phyloP scores from a whole-genome alignment of 1,140 invertebrate genomes.

The Drosophila serrata region DNA sequence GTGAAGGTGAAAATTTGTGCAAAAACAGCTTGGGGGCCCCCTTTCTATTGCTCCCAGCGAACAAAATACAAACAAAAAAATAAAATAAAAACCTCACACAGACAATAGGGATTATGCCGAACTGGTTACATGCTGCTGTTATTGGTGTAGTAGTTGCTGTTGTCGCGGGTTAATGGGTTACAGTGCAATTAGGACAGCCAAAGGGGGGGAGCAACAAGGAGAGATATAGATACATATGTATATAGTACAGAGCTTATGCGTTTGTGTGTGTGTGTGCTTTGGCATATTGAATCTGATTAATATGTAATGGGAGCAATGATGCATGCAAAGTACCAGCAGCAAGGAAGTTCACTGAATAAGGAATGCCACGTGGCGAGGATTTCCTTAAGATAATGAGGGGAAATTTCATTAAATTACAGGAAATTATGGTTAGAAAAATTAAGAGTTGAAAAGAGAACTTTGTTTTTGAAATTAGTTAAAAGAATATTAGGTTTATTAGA shows the following conservation, averaged over 20 bases:
- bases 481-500: neutral
- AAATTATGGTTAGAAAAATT: neutral
- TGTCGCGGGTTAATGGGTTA: constrained; percentile 73
- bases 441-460: too few species aligned
- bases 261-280: neutral
- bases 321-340: constrained; percentile 5
- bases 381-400: neutral
- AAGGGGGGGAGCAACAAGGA: constrained; percentile 9
- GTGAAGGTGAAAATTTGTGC: constrained; percentile 77
- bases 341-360: constrained; percentile 21
- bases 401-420: neutral
- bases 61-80: constrained; percentile 2
- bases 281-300: constrained; percentile 56
- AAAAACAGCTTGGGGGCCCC: constrained; percentile 47
- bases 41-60: constrained; percentile 22
- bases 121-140: constrained; percentile 40
- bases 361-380: constrained; percentile 4
- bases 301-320: constrained; percentile 42
- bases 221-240: neutral
- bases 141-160: constrained; percentile 24
- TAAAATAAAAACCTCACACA: constrained; percentile 10
- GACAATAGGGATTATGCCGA: constrained; percentile 54
- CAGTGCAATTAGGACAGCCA: constrained; percentile 79
- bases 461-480: neutral
- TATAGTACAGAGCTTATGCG: too few species aligned